Base-by-base conservation (phyloP, 2,888 invertebrate genomes). In the Leptura quadrifasciata region DNA sequence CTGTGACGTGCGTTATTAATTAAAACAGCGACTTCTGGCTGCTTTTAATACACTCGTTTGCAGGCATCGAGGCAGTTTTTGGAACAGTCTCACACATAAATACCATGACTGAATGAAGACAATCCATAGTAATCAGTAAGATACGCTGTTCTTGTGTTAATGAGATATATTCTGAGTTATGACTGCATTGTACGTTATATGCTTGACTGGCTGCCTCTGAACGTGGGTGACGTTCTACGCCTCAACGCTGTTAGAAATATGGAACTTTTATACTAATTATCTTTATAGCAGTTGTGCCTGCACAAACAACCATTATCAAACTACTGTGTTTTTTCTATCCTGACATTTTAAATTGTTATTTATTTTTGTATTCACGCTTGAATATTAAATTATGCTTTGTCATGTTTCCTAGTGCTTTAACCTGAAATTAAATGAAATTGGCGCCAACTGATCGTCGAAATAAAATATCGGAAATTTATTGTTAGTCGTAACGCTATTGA, bases 221-320 rank as follows among this genome's bases (percentile, higher is more conserved):
- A 57, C 31, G 55, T 54, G 54, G 69, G 69, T 54, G 35, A 35
- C 69, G 35, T 52, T 27, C 68, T 21, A 52, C 68, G 57, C 69
- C 69, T 69, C 27, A 24, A 18, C 55, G 55, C 35, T 69, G 21
- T 57, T 69, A 69, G 69, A 69, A 69, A 69, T 57, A 21, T 69
- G 55, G 57, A 55, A 69, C 31, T 69, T 61, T 21, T 31, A n/a
- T 24, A 60, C 17, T 54, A 54, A 54, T 54, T 54, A 54, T 54
- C 52, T 52, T 5, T 15, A 54, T n/a, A 17, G 54, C 39, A 54
- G 54, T 17, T 54, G 17, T 39, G 1, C 12, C 39, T 39, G 39
- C 39, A 39, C 39, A 39, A 39, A 39, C 39, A 39, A 39, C 39
- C 39, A 39, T 54, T 54, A 52, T 54, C 17, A 39, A 54, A 54